These are phyloP conservation scores for Piezodorus guildinii DNA, from an alignment of 1,140 invertebrate genomes.

Conservation along the genomic window DNA sequence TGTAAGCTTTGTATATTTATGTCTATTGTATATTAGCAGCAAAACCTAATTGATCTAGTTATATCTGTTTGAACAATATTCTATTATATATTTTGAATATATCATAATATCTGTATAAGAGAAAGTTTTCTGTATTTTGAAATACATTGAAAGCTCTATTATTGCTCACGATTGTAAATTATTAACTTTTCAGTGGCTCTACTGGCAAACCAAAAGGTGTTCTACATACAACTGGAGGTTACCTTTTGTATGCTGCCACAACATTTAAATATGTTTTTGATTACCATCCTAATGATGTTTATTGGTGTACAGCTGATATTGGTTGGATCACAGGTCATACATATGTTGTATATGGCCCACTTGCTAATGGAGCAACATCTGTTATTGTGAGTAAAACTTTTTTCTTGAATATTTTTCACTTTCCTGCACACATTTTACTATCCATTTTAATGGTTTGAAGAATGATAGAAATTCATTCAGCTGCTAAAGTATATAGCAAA, in stretches of 20 bases:
- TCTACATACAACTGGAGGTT: slow-evolving; percentile 85
- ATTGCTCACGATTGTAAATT: no score
- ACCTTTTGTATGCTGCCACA: slow-evolving; percentile 79
- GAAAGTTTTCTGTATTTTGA: no score
- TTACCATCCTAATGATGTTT: slow-evolving; percentile 80
- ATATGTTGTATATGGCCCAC: slow-evolving; percentile 88
- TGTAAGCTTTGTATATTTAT: neutral
- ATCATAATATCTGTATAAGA: no score
- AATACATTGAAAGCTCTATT: no score
- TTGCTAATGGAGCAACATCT: slow-evolving; percentile 86
- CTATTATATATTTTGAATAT: no score
- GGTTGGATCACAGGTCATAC: slow-evolving; percentile 98
- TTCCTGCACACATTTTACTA: neutral
- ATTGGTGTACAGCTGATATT: slow-evolving; percentile 98
- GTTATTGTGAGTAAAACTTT: slow-evolving; percentile 55
- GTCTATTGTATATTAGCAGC: no score
- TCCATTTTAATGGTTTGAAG: no score
- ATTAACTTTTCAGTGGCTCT: slow-evolving; percentile 59
- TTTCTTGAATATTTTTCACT: neutral
- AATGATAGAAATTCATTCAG: no score
- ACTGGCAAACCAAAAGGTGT: slow-evolving; percentile 97
- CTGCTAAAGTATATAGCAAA: no score
- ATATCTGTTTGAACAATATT: no score
- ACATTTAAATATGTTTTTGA: slow-evolving; percentile 94
- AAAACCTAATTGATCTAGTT: no score